Base-by-base conservation (phyloP, 2,888 invertebrate genomes). In the Dolomedes plantarius region DNA sequence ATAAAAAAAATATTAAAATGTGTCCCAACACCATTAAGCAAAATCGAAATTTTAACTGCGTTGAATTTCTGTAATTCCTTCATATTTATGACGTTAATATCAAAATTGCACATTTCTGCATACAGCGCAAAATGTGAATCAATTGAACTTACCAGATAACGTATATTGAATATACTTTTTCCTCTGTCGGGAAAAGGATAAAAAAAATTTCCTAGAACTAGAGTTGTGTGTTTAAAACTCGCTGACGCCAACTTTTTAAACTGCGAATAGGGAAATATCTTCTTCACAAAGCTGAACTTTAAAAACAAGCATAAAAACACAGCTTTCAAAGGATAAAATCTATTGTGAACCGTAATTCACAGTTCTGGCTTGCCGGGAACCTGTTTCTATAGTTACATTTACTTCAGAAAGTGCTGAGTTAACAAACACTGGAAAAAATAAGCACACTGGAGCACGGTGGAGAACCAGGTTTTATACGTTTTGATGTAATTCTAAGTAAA, bases 241-340 rank as follows among this genome's bases (percentile, higher is more conserved):
- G 56, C 56, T 56, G 56, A 56, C 5, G 23, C 56, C 5, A 56
- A 19, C 23, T 19, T 56, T 56, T 23, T n/a, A 46, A 6, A 46
- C 11, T 16, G 46, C 46, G 46, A 2, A 16, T 16, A 16, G 1
- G 16, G 6, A 6, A 46, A 2, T 16, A 3, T 23, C 23, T 56
- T 56, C 16, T 56, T 46, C n/a, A 46, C 41, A 56, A 56, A 56
- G 13, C 56, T 23, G 3, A 16, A 56, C 23, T 56, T 23, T 23
- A 19, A 56, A 56, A 56, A 56, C 56, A 23, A 56, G 56, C 5
- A 19, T 11, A 23, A 23, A 46, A 3, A 16, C 41, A 46, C 6
- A 56, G 23, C 23, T 56, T 56, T 56, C 16, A n/a, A 46, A 56
- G 56, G 23, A 56, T 56, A 23, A 56, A 56, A 56, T 56, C 56